These are phyloP conservation scores for Lamproptera curius DNA, from an alignment of 2,888 invertebrate genomes.

Conservation along the genomic window DNA sequence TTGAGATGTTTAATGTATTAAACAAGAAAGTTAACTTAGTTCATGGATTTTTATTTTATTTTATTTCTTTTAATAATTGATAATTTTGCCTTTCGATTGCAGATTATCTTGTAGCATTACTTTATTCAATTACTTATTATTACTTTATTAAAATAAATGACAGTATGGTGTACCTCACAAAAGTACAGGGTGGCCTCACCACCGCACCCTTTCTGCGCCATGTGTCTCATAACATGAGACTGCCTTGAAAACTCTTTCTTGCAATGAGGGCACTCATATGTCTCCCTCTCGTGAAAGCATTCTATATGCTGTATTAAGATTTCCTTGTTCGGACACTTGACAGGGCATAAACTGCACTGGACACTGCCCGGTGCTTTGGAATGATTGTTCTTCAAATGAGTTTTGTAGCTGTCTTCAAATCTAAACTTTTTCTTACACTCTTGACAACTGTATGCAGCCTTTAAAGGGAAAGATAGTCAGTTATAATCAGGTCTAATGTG, in stretches of 20 bases:
- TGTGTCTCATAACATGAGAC: conserved; percentile 85
- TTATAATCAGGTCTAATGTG: no score
- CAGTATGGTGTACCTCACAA: conserved; percentile 51
- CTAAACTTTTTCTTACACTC: conserved; percentile 86
- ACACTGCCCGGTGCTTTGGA: conserved; percentile 78
- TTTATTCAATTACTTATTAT: not conserved
- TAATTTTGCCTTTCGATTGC: no score
- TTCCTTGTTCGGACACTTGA: conserved; percentile 80
- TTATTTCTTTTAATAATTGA: not conserved
- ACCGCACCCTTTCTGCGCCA: conserved; percentile 83
- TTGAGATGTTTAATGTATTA: no score
- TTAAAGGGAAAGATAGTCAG: no score
- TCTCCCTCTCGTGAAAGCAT: conserved; percentile 73
- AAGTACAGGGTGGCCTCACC: conserved; percentile 52
- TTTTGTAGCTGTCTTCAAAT: conserved; percentile 80
- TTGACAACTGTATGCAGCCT: conserved; percentile 51
- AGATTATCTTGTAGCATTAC: no score
- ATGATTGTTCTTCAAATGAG: conserved; percentile 84
- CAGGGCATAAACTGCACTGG: conserved; percentile 82
- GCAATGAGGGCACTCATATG: conserved; percentile 82
- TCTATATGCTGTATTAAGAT: conserved; percentile 82
- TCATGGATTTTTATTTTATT: not conserved
- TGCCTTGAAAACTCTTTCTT: conserved; percentile 85
- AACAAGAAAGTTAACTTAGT: no score
- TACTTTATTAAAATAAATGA: not conserved